Evolutionary conservation across 2,888 invertebrate genomes (phyloP).

Genomic region (Villa cingulata): DNA sequence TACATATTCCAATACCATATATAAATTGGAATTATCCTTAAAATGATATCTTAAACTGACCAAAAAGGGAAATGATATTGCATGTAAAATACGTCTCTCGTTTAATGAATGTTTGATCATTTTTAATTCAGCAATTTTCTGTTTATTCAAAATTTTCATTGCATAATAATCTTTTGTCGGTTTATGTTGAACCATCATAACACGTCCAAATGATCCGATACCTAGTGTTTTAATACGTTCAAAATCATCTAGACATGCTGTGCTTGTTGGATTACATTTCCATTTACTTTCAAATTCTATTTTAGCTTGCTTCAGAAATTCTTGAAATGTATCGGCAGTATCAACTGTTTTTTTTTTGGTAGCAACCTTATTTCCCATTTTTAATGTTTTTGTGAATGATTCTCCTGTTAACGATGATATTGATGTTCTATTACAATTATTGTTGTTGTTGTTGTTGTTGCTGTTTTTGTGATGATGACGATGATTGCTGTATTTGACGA

Average conservation of each 20-base stretch:
- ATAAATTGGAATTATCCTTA: constrained; percentile 99
- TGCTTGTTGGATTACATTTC: constrained; percentile 93
- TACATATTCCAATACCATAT: constrained; percentile 99
- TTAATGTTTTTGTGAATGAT: too few relatives aligned
- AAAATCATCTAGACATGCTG: constrained; percentile 92
- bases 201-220: constrained; percentile 97
- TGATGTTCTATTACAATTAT: constrained; percentile 1
- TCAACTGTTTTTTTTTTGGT: constrained; percentile 96
- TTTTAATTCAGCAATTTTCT: constrained; percentile 99
- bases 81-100: constrained; percentile 97
- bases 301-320: constrained; percentile 94
- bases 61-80: constrained; percentile 97
- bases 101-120: constrained; percentile 99
- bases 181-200: constrained; percentile 99
- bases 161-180: constrained; percentile 94
- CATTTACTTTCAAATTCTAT: constrained; percentile 97
- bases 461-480: constrained; percentile 6
- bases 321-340: constrained; percentile 96
- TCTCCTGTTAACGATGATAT: background rate
- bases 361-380: constrained; percentile 97
- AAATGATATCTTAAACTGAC: constrained; percentile 97
- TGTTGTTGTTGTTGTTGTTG: constrained; percentile 8
- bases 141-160: constrained; percentile 99
- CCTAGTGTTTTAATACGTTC: constrained; percentile 98
- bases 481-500: constrained; percentile 12